Percentiles rank a stretch among this genome's conserved stretches.
phyloP scores from a whole-genome alignment of 2,113 vertebrate genomes.

The Dinomys branickii region DNA sequence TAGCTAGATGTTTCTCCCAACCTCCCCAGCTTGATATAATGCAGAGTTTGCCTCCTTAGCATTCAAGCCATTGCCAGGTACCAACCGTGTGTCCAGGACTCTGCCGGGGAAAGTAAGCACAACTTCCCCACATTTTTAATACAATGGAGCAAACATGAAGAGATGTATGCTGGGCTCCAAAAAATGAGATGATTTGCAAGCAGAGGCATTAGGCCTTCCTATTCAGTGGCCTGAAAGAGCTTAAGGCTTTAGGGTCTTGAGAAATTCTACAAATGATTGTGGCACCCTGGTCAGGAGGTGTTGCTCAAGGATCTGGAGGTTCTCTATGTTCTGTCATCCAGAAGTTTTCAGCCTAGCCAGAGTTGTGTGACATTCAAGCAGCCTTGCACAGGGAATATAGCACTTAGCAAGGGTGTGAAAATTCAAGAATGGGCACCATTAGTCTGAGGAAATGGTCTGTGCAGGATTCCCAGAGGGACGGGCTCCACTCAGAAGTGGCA shows the following conservation, averaged over 20 bases:
- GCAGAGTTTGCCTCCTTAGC: neutral
- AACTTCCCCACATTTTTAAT: neutral
- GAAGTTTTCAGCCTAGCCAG: neutral
- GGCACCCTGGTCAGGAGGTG: neutral
- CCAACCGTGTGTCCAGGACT: neutral
- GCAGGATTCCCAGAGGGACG: neutral
- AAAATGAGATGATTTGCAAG: neutral
- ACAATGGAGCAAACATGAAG: neutral
- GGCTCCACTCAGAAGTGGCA: neutral
- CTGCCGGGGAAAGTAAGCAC: neutral
- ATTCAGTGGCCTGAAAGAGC: too few species aligned
- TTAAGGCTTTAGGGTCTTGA: neutral
- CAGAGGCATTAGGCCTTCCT: neutral
- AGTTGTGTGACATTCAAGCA: neutral
- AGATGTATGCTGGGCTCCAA: neutral
- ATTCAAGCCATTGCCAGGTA: neutral
- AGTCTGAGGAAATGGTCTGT: neutral
- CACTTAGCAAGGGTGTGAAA: accelerated
- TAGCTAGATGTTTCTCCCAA: neutral
- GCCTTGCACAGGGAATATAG: neutral
- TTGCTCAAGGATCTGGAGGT: neutral
- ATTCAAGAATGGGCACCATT: neutral
- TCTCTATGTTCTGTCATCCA: neutral
- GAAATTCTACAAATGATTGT: neutral
- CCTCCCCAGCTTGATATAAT: neutral